Percentiles rank a stretch among this genome's conserved stretches.
phyloP scores from a whole-genome alignment of 2,113 vertebrate species.

The Vimba vimba region DNA sequence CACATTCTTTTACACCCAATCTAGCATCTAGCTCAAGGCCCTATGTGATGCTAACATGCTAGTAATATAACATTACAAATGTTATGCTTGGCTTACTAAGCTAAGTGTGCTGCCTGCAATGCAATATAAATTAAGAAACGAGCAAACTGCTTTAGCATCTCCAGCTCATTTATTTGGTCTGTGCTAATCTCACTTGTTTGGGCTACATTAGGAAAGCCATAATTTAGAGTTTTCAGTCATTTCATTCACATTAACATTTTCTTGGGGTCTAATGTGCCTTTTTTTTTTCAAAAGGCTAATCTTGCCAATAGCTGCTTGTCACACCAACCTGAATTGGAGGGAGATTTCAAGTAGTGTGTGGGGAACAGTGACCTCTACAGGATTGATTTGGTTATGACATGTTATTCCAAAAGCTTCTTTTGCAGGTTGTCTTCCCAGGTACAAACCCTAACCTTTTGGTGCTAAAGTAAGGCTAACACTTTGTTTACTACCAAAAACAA shows the following conservation, averaged over 20 bases:
- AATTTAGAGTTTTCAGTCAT: not conserved
- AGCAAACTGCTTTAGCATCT: not conserved
- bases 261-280: not conserved
- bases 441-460: not conserved
- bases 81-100: not conserved
- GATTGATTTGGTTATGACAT: not conserved
- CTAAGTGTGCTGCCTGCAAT: not conserved
- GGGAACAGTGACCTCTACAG: slow-evolving; percentile 32
- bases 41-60: not conserved
- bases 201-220: not conserved
- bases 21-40: not conserved
- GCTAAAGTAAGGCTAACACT: not conserved
- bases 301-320: not conserved
- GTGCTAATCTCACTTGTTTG: not conserved
- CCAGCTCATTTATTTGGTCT: not conserved
- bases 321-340: not conserved
- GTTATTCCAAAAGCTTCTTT: not conserved
- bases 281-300: slow-evolving; percentile 8
- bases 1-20: not conserved
- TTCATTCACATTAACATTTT: slow-evolving; percentile 17
- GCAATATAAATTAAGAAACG: not conserved
- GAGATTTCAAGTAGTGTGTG: not conserved
- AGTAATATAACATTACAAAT: not conserved
- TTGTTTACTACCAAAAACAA: not conserved
- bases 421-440: not conserved